These are phyloP conservation scores for Ibycter americanus DNA, from an alignment of 2,797 vertebrate species.

Conservation along the genomic window DNA sequence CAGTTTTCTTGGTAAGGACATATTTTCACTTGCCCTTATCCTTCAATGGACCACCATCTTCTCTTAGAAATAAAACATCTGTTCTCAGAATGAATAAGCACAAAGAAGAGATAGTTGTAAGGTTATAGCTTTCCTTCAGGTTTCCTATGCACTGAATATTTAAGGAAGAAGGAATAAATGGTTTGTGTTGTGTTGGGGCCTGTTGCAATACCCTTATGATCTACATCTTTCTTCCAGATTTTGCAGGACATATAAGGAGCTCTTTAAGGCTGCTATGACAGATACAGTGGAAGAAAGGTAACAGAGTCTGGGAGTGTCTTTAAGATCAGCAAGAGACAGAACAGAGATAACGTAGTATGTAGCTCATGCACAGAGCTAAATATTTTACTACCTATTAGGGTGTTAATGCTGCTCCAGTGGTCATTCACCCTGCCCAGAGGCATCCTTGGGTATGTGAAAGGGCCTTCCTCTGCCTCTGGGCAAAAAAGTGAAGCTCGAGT, in stretches of 20 bases:
- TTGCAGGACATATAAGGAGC: not conserved
- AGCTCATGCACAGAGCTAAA: not conserved
- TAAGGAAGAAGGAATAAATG: not conserved
- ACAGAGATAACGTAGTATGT: not conserved
- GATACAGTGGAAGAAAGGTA: not conserved
- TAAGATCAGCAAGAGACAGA: not conserved
- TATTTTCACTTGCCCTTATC: not conserved
- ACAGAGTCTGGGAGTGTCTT: not conserved
- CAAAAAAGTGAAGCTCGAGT: not conserved
- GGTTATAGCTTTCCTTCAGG: not conserved
- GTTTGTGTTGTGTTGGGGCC: not conserved
- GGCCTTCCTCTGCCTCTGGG: not conserved
- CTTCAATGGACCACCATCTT: not conserved
- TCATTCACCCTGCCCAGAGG: not conserved
- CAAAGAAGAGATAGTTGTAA: not conserved
- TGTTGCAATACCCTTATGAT: not conserved
- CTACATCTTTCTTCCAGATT: not conserved
- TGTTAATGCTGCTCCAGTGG: not conserved
- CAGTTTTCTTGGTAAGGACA: not conserved
- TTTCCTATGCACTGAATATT: not conserved
- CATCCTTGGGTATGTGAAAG: not conserved
- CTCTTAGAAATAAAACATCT: not conserved
- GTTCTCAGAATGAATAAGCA: not conserved
- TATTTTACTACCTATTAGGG: not conserved
- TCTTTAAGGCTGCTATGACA: not conserved